A percentile compares a stretch with the other conserved stretches of the same genome.
These are phyloP conservation scores for Coluber constrictor DNA, from an alignment of 2,797 vertebrate species.

Conservation along the genomic window DNA sequence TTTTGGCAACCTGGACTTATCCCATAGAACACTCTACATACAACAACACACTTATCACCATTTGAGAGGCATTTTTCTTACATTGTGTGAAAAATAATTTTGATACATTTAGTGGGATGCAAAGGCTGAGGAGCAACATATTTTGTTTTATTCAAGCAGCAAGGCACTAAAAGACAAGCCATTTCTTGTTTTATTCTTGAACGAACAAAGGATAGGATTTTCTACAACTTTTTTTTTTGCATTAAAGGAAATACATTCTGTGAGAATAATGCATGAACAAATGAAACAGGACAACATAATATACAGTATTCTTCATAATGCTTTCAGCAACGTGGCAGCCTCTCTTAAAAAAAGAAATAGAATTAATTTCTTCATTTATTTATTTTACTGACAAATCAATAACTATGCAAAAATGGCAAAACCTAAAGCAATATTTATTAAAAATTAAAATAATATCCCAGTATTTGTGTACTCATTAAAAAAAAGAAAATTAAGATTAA, in stretches of 20 bases:
- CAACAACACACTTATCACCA: not conserved
- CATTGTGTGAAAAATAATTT: not conserved
- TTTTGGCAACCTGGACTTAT: not conserved
- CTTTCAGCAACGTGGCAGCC: not conserved
- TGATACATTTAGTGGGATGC: no score
- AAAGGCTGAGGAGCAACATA: not conserved
- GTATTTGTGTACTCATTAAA: not conserved
- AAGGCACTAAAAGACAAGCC: not conserved
- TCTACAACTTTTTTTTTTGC: not conserved
- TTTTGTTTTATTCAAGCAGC: not conserved
- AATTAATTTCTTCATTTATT: not conserved
- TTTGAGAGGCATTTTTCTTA: not conserved
- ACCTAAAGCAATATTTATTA: not conserved
- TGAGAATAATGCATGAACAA: not conserved
- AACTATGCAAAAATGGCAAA: not conserved
- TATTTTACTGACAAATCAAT: not conserved
- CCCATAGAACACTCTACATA: not conserved
- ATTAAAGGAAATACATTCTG: not conserved
- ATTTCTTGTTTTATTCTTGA: not conserved
- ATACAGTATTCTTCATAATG: not conserved
- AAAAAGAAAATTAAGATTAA: not conserved
- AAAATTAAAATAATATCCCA: not conserved
- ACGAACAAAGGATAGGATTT: not conserved
- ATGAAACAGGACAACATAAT: not conserved
- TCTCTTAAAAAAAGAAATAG: not conserved